These are phyloP conservation scores for Cabera pusaria DNA, from an alignment of 2,888 invertebrate genomes.

Conservation along the genomic window DNA sequence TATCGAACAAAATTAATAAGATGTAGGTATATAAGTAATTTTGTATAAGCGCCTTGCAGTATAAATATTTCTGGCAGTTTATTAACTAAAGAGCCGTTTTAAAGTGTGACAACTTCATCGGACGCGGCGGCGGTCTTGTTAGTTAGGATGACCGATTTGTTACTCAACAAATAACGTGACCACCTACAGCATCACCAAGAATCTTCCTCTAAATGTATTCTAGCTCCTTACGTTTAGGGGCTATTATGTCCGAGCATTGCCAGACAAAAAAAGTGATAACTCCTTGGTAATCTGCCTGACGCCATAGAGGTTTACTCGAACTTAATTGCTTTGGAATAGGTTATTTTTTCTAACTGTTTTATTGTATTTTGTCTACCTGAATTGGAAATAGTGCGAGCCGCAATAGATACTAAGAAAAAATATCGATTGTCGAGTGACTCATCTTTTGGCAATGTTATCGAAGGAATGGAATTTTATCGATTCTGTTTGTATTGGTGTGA, in stretches of 20 bases:
- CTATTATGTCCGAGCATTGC: slow-evolving; percentile 28
- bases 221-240: slow-evolving; percentile 36
- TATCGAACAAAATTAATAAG: slow-evolving; percentile 1
- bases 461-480: slow-evolving; percentile 54
- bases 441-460: slow-evolving; percentile 60
- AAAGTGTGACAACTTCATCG: slow-evolving; percentile 62
- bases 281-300: slow-evolving; percentile 80
- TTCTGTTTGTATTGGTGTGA: slow-evolving; percentile 49
- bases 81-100: no score
- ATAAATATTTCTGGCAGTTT: no score
- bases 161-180: slow-evolving; percentile 70
- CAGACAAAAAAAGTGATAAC: slow-evolving; percentile 73
- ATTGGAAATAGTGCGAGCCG: slow-evolving; percentile 64
- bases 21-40: no score
- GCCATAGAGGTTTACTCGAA: slow-evolving; percentile 72
- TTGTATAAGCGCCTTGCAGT: no score
- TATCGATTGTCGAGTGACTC: slow-evolving; percentile 49
- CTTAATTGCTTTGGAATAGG: slow-evolving; percentile 76
- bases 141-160: slow-evolving; percentile 67
- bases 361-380: slow-evolving; percentile 76
- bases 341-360: slow-evolving; percentile 72
- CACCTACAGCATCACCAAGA: slow-evolving; percentile 56
- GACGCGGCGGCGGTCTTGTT: slow-evolving; percentile 60
- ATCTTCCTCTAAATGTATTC: slow-evolving; percentile 34
- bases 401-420: slow-evolving; percentile 55